These are phyloP conservation scores for Adelphocoris suturalis DNA, from an alignment of 2,888 invertebrate species.

Conservation along the genomic window DNA sequence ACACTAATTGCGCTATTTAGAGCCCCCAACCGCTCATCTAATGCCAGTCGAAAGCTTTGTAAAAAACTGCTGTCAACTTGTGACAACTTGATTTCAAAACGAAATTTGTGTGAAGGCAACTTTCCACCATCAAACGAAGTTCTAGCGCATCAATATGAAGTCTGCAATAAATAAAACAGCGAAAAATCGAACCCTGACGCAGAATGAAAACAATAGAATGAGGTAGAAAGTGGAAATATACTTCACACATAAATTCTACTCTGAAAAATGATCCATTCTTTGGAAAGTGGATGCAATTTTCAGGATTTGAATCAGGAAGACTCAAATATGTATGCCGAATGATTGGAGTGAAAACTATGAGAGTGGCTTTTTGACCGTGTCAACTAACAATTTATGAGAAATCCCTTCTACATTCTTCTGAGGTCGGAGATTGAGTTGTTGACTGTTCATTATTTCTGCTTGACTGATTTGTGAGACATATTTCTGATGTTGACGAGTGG, in stretches of 20 bases:
- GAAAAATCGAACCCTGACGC: no score
- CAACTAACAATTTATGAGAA: background rate
- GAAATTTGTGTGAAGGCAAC: no score
- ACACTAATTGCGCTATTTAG: no score
- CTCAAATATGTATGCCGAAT: background rate
- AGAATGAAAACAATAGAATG: background rate
- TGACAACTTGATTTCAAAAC: no score
- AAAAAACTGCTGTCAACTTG: no score
- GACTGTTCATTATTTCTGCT: background rate
- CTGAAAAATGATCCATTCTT: background rate
- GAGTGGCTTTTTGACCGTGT: background rate
- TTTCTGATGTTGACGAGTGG: background rate
- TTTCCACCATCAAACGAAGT: no score
- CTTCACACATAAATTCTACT: background rate
- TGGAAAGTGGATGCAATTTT: background rate
- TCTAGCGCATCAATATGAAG: no score
- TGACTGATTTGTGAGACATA: background rate
- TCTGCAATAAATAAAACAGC: no score
- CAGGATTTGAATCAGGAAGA: background rate
- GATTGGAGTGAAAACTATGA: background rate
- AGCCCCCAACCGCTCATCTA: no score
- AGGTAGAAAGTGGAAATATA: background rate
- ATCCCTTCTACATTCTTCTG: background rate
- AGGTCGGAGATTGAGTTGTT: constrained; percentile 4
- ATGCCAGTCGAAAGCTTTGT: no score